Conservation (phyloP, 2,888 invertebrate species). For the Himalopsyche kuldschensis region DNA sequence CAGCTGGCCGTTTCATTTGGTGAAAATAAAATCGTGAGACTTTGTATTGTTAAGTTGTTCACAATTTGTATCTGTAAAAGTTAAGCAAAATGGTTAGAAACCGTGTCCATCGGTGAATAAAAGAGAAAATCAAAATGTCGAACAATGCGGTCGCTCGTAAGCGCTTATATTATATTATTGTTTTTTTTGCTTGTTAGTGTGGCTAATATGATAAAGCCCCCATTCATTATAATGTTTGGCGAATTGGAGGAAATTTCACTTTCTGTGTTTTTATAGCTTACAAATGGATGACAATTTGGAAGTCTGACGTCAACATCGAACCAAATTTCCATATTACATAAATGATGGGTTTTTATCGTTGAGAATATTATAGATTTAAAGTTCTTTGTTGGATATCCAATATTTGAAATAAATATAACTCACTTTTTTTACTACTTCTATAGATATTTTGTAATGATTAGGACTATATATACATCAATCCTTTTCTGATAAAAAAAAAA, state of each 20-base stretch:
- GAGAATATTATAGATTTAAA: too few relatives aligned
- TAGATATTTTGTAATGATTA: too few relatives aligned
- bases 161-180: neutral
- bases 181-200: neutral
- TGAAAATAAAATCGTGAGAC: neutral
- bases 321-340: neutral
- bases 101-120: slow-evolving; percentile 4
- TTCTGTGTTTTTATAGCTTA: slow-evolving; percentile 1
- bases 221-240: neutral
- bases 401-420: too few relatives aligned
- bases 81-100: slow-evolving; percentile 15
- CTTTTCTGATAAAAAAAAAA: too few relatives aligned
- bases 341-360: too few relatives aligned
- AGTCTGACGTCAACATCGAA: neutral
- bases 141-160: slow-evolving; percentile 26
- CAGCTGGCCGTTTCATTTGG: neutral
- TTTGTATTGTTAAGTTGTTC: neutral
- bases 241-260: slow-evolving; percentile 11
- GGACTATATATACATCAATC: too few relatives aligned
- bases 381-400: too few relatives aligned
- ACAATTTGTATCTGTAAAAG: neutral
- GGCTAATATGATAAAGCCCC: slow-evolving; percentile 11
- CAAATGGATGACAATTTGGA: neutral
- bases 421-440: too few relatives aligned
- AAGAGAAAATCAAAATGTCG: slow-evolving; percentile 29